phyloP scores from a whole-genome alignment of 37 sponge, comb jelly and placozoan genomes.

The Geodia barretti region DNA sequence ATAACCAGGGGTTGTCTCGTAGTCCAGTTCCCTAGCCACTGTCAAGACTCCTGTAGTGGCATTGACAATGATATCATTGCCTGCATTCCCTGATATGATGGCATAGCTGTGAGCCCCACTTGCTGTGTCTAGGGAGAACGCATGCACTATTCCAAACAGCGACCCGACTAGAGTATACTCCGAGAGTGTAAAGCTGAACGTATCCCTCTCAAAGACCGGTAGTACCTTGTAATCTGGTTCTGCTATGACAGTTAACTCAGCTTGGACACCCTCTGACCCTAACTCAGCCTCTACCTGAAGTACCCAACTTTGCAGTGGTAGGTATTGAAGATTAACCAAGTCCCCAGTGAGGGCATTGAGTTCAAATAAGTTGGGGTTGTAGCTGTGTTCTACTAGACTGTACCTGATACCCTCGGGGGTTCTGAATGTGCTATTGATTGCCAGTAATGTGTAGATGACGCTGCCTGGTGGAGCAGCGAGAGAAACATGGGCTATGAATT shows the following conservation, averaged over 20 bases:
- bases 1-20: slow-evolving; percentile 29
- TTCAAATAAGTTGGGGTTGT: slow-evolving; percentile 7
- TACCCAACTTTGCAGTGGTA: neutral
- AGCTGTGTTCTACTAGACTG: neutral
- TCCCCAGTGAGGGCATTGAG: neutral
- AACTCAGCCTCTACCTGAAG: neutral
- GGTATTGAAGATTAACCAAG: neutral
- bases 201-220: neutral
- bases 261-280: neutral
- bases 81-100: slow-evolving; percentile 41
- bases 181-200: neutral
- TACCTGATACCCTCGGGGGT: slow-evolving; percentile 10
- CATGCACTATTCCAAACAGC: neutral
- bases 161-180: neutral
- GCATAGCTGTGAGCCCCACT: neutral
- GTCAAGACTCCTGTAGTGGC: slow-evolving; percentile 19
- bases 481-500: slow-evolving; percentile 41
- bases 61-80: slow-evolving; percentile 30
- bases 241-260: neutral
- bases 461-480: slow-evolving; percentile 1
- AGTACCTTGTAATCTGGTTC: neutral
- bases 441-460: slow-evolving; percentile 45
- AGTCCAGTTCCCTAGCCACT: slow-evolving; percentile 21
- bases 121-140: neutral
- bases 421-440: slow-evolving; percentile 1